These are phyloP conservation scores for Drosophila nasuta DNA, from an alignment of 1,140 invertebrate species.

Conservation along the genomic window DNA sequence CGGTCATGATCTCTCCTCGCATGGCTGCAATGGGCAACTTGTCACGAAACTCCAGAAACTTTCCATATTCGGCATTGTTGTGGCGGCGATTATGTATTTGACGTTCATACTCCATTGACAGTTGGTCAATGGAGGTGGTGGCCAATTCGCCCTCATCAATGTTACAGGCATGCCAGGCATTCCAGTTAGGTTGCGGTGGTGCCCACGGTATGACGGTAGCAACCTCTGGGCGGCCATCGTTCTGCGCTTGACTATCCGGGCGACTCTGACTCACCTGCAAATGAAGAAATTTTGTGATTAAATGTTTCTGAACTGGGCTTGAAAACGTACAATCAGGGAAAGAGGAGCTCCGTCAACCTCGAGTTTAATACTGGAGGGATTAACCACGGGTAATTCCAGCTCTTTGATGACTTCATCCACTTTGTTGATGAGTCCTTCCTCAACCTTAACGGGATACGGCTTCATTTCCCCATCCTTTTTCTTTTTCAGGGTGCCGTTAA, in stretches of 20 bases:
- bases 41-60: constrained; percentile 88
- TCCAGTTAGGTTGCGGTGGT: constrained; percentile 97
- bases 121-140: constrained; percentile 90
- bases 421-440: constrained; percentile 88
- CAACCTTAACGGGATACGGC: constrained; percentile 92
- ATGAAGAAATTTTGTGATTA: too few relatives aligned
- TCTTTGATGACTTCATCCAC: constrained; percentile 88
- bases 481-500: constrained; percentile 93
- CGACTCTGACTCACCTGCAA: constrained; percentile 38
- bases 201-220: constrained; percentile 95
- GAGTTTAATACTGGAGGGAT: constrained; percentile 84
- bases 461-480: constrained; percentile 91
- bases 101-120: constrained; percentile 91
- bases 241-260: constrained; percentile 3
- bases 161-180: constrained; percentile 97
- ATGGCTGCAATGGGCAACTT: constrained; percentile 91
- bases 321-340: constrained; percentile 59
- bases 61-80: constrained; percentile 56
- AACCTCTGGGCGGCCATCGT: constrained; percentile 38
- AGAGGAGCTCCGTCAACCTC: constrained; percentile 64
- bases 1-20: constrained; percentile 91
- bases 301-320: too few relatives aligned
- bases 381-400: constrained; percentile 86
- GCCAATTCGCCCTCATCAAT: constrained; percentile 97
- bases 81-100: constrained; percentile 86